Base-by-base conservation (phyloP, 2,113 vertebrate species). In the Trochalopteron elliotii region DNA sequence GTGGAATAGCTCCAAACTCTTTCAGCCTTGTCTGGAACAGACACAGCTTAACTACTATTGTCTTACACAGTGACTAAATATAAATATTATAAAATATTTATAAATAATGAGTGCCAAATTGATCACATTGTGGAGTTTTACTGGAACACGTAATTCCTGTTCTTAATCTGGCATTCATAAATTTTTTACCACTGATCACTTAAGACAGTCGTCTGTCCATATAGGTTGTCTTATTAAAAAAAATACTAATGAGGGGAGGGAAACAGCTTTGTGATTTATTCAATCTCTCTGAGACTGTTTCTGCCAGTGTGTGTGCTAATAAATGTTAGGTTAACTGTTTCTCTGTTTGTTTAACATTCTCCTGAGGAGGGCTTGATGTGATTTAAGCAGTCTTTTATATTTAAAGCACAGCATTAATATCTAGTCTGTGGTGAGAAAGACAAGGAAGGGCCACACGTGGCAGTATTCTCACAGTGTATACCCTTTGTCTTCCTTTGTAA, bases 41-140 rank as follows among this genome's bases (percentile, higher is more conserved):
- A 39, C 83, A 90, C 15, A 60, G 49, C 31, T 81, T 83, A 70
- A 67, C 59, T 72, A 52, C 52, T 86, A 67, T 94, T 94, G 85
- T 88, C 53, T 85, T 76, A 47, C 35, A 57, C 19, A 65, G 37
- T 69, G 49, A 70, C 42, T 92, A 92, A 88, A 88, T 83, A 90
- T 55, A 95, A 97, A 90, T 76, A 74, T 33, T 70, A 60, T 94
- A 81, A 88, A 95, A 96, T 83, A 95, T 76, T 93, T 92, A 89
- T 86, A 96, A 93, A 87, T 65, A 83, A 82, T 49, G 55, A 85
- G 25, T 74, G 45, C 39, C 60, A 91, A 94, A 83, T 71, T 72
- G 82, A 89, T 90, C 68, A 69, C 31, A 82, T 50, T 78, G 40
- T 60, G 52, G 33, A 85, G 33, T 70, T 93, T 92, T 96, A 87